Evolutionary conservation across 2,888 invertebrate genomes (phyloP), one percentile per base, ranked within the genome.

Genomic region (Stenolophus ochropezus): DNA sequence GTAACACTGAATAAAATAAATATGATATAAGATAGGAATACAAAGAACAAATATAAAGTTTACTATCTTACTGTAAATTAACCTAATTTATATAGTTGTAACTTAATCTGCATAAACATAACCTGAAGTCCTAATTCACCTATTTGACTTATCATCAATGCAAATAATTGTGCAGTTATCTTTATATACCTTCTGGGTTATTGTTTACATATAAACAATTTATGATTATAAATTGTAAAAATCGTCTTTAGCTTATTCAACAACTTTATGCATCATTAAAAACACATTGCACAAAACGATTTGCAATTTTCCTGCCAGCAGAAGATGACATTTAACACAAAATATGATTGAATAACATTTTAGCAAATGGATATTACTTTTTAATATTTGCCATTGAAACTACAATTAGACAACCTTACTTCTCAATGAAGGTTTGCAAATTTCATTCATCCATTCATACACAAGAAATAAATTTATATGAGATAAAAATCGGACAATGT

Each of bases 341-440:
- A 42, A 42, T 42, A 2, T 8, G 33, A 42, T 42, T 42, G 33
- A 42, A 42, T 42, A 11, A 42, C 6, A 6, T 42, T 42, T 42
- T 11, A 11, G 11, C 11, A 42, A 42, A 42, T 42, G 33, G 33
- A 1, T 42, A 11, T 42, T 42, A n/a, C n/a, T 42, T 42, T 1
- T 33, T 1, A 42, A 11, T 42, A 42, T 42, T 42, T 61, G 23
- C 25, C 14, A 61, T 61, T 56, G 21, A 14, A 18, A 53, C 11
- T 11, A n/a, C 14, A 58, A 51, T 23, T 61, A 14, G 25, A n/a
- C 25, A 61, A 61, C 61, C 61, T 61, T 61, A 25, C 8, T 61
- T 11, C n/a, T 25, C 14, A 25, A 14, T 61, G 61, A 61, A 61
- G 23, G 61, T 61, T 61, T 61, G 61, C 61, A 61, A 61, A 61